Evolutionary conservation across 2,797 vertebrate genomes (phyloP).

Genomic region (Heterohyrax brucei): DNA sequence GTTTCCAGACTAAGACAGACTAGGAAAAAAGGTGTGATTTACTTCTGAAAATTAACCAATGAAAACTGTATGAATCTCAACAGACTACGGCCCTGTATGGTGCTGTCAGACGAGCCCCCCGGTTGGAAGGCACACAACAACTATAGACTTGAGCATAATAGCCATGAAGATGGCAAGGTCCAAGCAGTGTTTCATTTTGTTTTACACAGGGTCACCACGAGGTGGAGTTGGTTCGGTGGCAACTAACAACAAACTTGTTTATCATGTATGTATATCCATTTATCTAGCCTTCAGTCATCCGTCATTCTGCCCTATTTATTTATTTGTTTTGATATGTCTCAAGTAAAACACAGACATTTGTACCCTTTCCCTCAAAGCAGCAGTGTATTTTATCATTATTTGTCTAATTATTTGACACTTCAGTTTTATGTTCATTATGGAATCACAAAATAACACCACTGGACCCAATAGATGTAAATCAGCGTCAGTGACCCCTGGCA

Average conservation of each 20-base stretch:
- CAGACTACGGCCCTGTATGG: background rate
- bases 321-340: background rate
- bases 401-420: constrained; percentile 12
- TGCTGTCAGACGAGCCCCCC: background rate
- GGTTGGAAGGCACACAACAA: background rate
- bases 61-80: background rate
- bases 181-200: background rate
- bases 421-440: background rate
- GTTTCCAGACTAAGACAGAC: background rate
- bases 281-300: background rate
- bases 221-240: background rate
- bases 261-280: background rate
- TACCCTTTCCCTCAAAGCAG: constrained; percentile 47
- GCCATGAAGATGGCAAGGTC: background rate
- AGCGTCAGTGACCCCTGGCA: background rate
- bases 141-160: background rate
- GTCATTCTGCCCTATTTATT: background rate
- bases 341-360: constrained; percentile 17
- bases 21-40: background rate
- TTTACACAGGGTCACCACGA: background rate
- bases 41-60: background rate
- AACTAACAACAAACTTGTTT: background rate
- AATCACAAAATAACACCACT: constrained; percentile 30
- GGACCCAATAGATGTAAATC: background rate
- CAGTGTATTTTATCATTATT: constrained; percentile 34